Evolutionary conservation across 2,888 invertebrate genomes (phyloP).

Genomic region (Acrobeloides nanus): DNA sequence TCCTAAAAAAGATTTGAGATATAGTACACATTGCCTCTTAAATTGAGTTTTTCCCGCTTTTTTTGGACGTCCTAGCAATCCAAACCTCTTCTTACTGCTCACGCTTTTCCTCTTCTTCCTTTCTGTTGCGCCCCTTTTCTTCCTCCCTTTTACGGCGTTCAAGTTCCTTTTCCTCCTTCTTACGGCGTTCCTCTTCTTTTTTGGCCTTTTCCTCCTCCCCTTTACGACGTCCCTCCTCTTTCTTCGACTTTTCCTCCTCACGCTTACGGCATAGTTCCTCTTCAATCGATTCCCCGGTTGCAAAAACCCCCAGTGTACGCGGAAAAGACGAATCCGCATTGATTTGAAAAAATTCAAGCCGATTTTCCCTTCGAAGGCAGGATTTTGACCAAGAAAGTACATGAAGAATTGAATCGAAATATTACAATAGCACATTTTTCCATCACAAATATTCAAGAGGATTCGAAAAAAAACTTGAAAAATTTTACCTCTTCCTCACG

Average conservation of each 20-base stretch:
- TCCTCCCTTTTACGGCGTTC: conserved; percentile 1
- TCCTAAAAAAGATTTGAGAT: conserved; percentile 17
- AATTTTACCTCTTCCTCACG: conserved; percentile 27
- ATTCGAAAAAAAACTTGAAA: too few relatives aligned
- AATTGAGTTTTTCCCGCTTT: conserved; percentile 2
- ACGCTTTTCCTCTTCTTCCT: conserved; percentile 28
- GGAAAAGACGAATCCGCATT: too few relatives aligned
- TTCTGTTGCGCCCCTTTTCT: conserved; percentile 7
- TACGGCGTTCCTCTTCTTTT: conserved; percentile 9
- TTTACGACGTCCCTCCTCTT: conserved; percentile 6
- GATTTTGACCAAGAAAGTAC: too few relatives aligned
- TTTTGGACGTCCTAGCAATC: too few relatives aligned
- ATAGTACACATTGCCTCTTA: background rate
- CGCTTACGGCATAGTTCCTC: conserved; percentile 21
- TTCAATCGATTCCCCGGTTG: too few relatives aligned
- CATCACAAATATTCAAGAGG: too few relatives aligned
- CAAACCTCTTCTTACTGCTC: conserved; percentile 11
- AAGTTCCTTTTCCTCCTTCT: conserved; percentile 4
- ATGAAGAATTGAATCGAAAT: too few relatives aligned
- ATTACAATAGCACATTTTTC: too few relatives aligned
- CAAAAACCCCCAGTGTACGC: too few relatives aligned
- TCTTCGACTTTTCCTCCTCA: conserved; percentile 11
- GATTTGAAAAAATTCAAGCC: too few relatives aligned
- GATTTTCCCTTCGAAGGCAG: too few relatives aligned
- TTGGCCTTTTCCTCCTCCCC: conserved; percentile 2